Conservation (phyloP, 2,888 invertebrate genomes). For the Callyntrura sp. region DNA sequence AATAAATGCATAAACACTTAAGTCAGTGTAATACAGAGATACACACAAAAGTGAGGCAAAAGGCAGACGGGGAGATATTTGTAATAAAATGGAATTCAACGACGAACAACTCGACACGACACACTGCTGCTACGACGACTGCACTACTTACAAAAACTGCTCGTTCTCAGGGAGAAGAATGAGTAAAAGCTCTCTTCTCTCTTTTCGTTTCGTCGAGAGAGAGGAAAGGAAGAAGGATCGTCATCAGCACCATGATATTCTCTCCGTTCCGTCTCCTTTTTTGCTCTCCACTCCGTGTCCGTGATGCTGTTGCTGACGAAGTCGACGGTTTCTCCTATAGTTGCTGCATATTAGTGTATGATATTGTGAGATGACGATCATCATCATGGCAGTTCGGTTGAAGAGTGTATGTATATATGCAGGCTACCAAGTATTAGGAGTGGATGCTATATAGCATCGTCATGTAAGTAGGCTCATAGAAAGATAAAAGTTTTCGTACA, state of each 20-base stretch:
- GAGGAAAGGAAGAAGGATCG: slow-evolving; percentile 57
- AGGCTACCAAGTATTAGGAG: background rate
- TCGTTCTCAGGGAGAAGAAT: slow-evolving; percentile 33
- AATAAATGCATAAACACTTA: slow-evolving; percentile 51
- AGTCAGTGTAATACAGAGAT: background rate
- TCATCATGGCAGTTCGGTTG: background rate
- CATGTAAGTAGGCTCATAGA: background rate
- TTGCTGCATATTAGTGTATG: slow-evolving; percentile 20
- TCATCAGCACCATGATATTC: slow-evolving; percentile 55
- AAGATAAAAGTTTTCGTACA: slow-evolving; percentile 22
- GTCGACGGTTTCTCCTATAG: slow-evolving; percentile 39
- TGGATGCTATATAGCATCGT: background rate
- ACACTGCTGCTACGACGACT: slow-evolving; percentile 19
- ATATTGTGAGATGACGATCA: background rate
- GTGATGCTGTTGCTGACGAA: slow-evolving; percentile 68
- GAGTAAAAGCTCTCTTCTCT: slow-evolving; percentile 56
- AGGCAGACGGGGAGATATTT: slow-evolving; percentile 24
- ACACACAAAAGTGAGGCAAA: slow-evolving; percentile 21
- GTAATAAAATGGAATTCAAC: slow-evolving; percentile 53
- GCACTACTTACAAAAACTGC: slow-evolving; percentile 44
- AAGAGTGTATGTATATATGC: too few species aligned
- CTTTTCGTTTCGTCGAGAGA: slow-evolving; percentile 48
- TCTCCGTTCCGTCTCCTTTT: slow-evolving; percentile 28
- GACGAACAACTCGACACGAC: slow-evolving; percentile 63
- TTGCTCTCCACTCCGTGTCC: slow-evolving; percentile 17